Evolutionary conservation across 2,113 vertebrate genomes (phyloP).

Genomic region (Pelecanoides urinatrix): DNA sequence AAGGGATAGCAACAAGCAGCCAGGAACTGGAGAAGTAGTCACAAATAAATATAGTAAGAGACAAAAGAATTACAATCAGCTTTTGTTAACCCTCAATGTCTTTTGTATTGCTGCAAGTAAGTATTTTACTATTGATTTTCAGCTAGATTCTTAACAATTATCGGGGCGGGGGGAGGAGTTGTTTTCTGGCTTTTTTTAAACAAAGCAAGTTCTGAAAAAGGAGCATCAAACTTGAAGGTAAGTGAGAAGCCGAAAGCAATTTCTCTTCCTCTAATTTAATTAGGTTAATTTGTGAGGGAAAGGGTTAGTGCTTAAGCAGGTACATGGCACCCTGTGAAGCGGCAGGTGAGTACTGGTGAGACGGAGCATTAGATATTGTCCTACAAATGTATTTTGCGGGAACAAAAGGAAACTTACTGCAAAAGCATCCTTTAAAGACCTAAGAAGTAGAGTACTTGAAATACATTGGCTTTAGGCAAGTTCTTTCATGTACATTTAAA

Average conservation of each 20-base stretch:
- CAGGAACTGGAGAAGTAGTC: not conserved
- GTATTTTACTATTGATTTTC: not conserved
- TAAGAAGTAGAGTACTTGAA: not conserved
- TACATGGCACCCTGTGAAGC: not conserved
- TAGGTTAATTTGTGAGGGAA: not conserved
- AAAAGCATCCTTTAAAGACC: not conserved
- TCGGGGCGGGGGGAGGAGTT: accelerated
- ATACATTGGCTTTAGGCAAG: conserved; percentile 16
- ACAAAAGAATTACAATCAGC: not conserved
- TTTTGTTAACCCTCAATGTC: not conserved
- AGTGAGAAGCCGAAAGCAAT: not conserved
- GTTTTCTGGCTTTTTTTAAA: not conserved
- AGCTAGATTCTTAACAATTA: not conserved
- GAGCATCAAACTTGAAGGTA: not conserved
- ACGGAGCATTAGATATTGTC: not conserved
- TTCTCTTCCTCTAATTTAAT: not conserved
- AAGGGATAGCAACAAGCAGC: not conserved
- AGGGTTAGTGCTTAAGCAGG: not conserved
- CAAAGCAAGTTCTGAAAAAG: not conserved
- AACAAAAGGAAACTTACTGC: not conserved
- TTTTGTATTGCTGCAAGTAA: not conserved
- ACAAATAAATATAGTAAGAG: not conserved
- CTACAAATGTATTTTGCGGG: not conserved
- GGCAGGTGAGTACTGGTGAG: not conserved
- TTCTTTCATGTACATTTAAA: conserved; percentile 57